A percentile compares a stretch with the other conserved stretches of the same genome.
Evolutionary conservation across 2,113 vertebrate species (phyloP).

Genomic region (Rhinopomastus cyanomelas): DNA sequence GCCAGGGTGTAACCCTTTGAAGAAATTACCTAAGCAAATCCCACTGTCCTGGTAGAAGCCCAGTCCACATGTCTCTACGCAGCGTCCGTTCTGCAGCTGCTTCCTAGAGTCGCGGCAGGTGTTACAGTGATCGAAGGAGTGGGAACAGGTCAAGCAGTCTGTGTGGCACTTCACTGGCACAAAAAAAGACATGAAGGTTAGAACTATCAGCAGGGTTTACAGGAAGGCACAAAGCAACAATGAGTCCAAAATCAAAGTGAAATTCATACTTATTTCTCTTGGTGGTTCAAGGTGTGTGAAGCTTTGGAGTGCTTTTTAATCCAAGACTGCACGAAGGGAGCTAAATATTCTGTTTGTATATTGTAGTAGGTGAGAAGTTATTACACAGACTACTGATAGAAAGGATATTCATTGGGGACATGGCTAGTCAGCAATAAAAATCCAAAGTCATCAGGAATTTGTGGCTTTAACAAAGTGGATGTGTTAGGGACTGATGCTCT

Average conservation of each 20-base stretch:
- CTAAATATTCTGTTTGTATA: neutral
- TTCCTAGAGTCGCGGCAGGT: conserved; percentile 75
- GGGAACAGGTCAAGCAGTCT: conserved; percentile 82
- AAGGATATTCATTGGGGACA: neutral
- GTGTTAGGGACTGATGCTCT: neutral
- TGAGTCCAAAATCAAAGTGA: rapidly evolving
- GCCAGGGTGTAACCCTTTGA: neutral
- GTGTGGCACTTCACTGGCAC: conserved; percentile 75
- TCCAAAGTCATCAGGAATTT: neutral
- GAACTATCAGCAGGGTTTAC: neutral
- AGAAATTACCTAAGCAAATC: conserved; percentile 77
- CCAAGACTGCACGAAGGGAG: neutral
- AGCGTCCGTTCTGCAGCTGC: conserved; percentile 75
- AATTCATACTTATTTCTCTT: rapidly evolving
- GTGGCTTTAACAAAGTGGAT: neutral
- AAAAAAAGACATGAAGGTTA: neutral
- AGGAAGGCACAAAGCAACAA: neutral
- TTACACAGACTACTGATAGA: neutral
- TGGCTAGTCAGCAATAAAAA: neutral
- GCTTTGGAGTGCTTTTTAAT: neutral
- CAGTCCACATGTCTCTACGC: conserved; percentile 72
- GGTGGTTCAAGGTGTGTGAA: neutral
- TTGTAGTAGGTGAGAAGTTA: neutral
- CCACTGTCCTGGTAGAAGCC: conserved; percentile 78
- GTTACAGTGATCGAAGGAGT: conserved; percentile 73